Conservation (phyloP, 2,888 invertebrate species). For the Anticlea derivata region DNA sequence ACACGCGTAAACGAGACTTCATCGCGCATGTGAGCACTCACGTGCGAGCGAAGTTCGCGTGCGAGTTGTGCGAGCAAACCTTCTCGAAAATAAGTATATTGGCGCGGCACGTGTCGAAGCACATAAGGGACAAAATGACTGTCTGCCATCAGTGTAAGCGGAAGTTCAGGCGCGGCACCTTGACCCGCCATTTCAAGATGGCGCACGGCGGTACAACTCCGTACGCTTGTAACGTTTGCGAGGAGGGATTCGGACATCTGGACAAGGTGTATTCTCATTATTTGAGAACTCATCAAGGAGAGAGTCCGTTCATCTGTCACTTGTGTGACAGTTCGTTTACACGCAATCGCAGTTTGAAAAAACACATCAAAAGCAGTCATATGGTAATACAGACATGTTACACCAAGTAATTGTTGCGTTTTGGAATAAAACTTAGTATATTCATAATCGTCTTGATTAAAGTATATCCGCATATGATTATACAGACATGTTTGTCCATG, state of each 20-base stretch:
- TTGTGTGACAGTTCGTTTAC: not conserved
- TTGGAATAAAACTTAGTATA: too few relatives aligned
- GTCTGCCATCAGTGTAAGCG: not conserved
- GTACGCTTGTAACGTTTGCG: slow-evolving; percentile 5
- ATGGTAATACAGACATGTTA: too few relatives aligned
- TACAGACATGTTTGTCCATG: too few relatives aligned
- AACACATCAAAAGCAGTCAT: too few relatives aligned
- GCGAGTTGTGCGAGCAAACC: not conserved
- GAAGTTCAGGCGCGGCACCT: not conserved
- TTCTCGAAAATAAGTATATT: not conserved
- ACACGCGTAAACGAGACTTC: not conserved
- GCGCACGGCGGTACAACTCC: not conserved
- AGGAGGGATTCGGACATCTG: not conserved
- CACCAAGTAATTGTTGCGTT: too few relatives aligned
- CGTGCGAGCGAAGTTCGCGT: not conserved
- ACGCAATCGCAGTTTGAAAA: not conserved
- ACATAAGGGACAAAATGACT: not conserved
- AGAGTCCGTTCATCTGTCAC: not conserved
- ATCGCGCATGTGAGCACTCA: not conserved
- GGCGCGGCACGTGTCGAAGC: not conserved
- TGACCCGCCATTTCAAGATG: not conserved
- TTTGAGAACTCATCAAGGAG: not conserved
- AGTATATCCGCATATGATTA: too few relatives aligned
- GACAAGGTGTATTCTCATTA: not conserved
- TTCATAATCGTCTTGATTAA: too few relatives aligned